Base-by-base conservation (phyloP, 2,888 invertebrate species). In the Gymnosoma rotundatum region DNA sequence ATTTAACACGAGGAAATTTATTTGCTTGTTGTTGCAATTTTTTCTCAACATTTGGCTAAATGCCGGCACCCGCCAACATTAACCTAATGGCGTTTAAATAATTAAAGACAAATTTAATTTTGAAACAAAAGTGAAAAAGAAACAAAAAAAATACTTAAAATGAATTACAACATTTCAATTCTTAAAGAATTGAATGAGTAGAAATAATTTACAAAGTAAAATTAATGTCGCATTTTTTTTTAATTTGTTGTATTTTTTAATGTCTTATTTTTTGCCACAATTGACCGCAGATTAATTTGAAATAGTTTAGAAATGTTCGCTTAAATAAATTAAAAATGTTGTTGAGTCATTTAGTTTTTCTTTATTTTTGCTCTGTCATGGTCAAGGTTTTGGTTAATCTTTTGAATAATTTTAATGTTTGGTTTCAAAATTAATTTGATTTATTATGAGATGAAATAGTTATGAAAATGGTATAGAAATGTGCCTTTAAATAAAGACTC, bases 1-100 rank as follows among this genome's bases (percentile, higher is more conserved):
- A 45, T 78, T 69, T 3, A 60, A 20, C 16, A 69, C 32, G 21
- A 5, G 18, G 50, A 1, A 2, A 0, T 25, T 32, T 21, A 56
- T 45, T 58, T 50, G 18, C 25, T 18, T 32, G 45, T 48, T 56
- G 54, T 25, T 25, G 18, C 0, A 6, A 42, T 54, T 45, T 56
- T 7, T 20, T 64, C 0, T 69, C 16, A 63, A 70, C 36, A 63
- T 42, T 81, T 81, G 81, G 81, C 81, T 16, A 14, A 38, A 20
- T 75, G 81, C 81, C 81, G 81, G 81, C 81, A 81, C 81, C 70
- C 81, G 81, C 75, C 81, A 69, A 63, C 12, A 69, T 81, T 64
- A 81, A 64, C 75, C 75, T 75, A 81, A 64, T 75, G 81, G 75
- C 81, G 74, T 81, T 75, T 75, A 81, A 81, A 81, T 75, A 81